Evolutionary conservation across 2,113 vertebrate species (phyloP).

Genomic region (Oophaga pumilio): DNA sequence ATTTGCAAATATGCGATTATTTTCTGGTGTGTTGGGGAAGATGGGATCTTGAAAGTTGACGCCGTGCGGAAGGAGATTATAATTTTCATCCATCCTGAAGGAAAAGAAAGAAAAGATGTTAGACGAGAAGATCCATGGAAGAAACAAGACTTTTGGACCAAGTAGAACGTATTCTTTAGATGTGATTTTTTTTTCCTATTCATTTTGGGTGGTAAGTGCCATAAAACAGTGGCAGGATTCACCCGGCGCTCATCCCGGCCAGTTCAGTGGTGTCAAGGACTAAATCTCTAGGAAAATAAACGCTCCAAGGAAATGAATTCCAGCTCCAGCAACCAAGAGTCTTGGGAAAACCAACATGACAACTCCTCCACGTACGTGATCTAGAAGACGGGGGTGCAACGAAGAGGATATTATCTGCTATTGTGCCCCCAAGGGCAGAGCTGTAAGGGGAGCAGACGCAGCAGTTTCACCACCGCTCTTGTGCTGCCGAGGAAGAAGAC

Average conservation of each 20-base stretch:
- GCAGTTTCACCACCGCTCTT: background rate
- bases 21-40: conserved; percentile 77
- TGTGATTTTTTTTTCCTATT: background rate
- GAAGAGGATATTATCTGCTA: background rate
- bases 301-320: background rate
- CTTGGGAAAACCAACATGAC: background rate
- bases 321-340: background rate
- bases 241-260: background rate
- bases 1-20: conserved; percentile 77
- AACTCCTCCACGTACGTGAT: background rate
- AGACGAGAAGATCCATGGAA: background rate
- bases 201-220: background rate
- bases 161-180: background rate
- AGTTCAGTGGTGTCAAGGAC: background rate
- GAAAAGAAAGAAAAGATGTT: background rate
- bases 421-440: background rate
- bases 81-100: conserved; percentile 81
- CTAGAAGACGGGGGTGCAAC: background rate
- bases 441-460: background rate
- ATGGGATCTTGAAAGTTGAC: conserved; percentile 84
- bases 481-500: background rate
- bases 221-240: background rate
- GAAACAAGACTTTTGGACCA: background rate
- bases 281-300: conserved; percentile 1
- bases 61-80: conserved; percentile 81